Base-by-base conservation (phyloP, 2,888 invertebrate genomes). In the Conchocele bisecta region DNA sequence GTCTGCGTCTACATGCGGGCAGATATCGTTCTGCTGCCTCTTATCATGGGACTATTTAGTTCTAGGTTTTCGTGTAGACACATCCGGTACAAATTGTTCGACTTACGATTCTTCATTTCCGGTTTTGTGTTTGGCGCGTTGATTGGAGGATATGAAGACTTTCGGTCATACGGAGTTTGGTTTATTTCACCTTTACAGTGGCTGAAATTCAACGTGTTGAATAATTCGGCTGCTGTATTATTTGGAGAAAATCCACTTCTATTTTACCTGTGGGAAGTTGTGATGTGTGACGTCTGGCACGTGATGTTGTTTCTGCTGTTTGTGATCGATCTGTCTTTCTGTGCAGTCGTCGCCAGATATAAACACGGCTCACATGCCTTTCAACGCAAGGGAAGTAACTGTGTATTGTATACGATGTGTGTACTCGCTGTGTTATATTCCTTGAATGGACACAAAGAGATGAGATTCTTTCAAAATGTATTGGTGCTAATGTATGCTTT, bases 111-210 rank as follows among this genome's bases (percentile, higher is more conserved):
- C 28, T 69, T 37, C 39, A 22, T 41, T 2, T 4, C 72, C n/a
- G 84, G 86, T 22, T 28, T 68, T 28, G 22, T 65, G 35, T n/a
- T 59, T 2, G 88, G 82, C 9, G 20, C 80, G 6, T 24, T 66
- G 6, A 29, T 85, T 28, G 85, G 85, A 15, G 80, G 83, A n/a
- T 50, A 61, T 13, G 81, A 83, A n/a, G 87, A 88, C 59, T 75
- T 68, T 33, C 42, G 50, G 42, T 79, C 64, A n/a, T 88, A 87
- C 48, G 82, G 80, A 1, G 22, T 31, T 1, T 80, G 81, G 69
- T 79, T 87, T 35, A 54, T 87, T 4, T 83, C 87, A 6, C 86
- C 87, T 7, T 51, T 61, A 20, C 85, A 86, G 54, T 88, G 88
- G 88, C 66, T 83, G n/a, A 72, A 69, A 33, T 88, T 88, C 54